Evolutionary conservation across 2,113 vertebrate species (phyloP), one percentile per base, ranked within the genome.

Genomic region (Hemibagrus wyckioides): DNA sequence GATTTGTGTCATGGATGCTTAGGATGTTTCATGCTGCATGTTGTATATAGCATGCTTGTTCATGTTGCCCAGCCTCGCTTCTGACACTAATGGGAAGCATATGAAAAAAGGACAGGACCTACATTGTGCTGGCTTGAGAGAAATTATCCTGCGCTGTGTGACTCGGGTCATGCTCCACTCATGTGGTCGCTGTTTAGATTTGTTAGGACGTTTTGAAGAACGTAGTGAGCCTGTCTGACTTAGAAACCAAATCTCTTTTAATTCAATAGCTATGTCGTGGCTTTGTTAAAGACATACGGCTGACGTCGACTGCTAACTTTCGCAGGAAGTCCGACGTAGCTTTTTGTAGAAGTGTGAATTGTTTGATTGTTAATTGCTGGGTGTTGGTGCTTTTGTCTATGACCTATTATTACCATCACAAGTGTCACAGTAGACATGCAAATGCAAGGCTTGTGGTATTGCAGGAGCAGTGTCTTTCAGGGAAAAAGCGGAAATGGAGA

Each of bases 321-420:
- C 61, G n/a, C 59, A 71, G 61, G 41, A 71, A 48, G 10, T 39
- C 41, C 25, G 14, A 39, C 19, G 48, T 85, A 75, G 25, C 61
- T 10, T 25, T n/a, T n/a, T 30, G 82, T 30, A 87, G 54, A 80
- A 23, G 84, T 77, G 76, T 82, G 75, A 87, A 80, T 86, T 89
- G 89, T 88, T 87, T 93, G 90, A 87, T 91, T 91, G 71, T 90
- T 86, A 69, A 82, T 83, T 89, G 86, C 86, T 39, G 87, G 81
- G 90, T 92, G 87, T 90, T 79, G 76, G 90, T 52, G 75, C 41
- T 86, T 85, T 84, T 82, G 63, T 89, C 89, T 87, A 81, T 83
- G 93, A 91, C 86, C 69, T 88, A 83, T 92, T 85, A 91, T 94
- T 92, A 92, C 82, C 79, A 75, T 81, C 36, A 65, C 83, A 73